Percentiles rank a stretch among this genome's conserved stretches.
phyloP scores from a whole-genome alignment of 2,888 invertebrate species.

The Adelognathus sp. region DNA sequence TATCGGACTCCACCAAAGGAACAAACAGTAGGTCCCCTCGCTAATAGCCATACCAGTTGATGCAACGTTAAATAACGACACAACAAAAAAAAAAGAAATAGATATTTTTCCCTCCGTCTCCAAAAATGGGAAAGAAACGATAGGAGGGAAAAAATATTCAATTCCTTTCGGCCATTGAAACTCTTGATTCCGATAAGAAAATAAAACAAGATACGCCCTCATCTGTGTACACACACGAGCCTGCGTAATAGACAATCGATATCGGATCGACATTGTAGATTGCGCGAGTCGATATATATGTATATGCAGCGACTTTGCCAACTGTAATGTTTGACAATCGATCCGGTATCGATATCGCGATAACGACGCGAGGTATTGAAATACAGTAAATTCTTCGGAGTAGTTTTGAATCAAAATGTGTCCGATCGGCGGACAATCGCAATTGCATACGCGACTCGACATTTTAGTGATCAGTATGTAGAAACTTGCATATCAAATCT shows the following conservation, averaged over 20 bases:
- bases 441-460: neutral
- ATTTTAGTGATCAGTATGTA: neutral
- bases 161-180: neutral
- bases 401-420: neutral
- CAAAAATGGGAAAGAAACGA: too few species aligned
- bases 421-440: slow-evolving; percentile 6
- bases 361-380: neutral
- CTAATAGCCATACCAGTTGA: too few species aligned
- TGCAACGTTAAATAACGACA: too few species aligned
- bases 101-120: too few species aligned
- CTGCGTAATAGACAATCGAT: neutral
- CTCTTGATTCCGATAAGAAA: neutral
- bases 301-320: neutral
- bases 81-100: too few species aligned
- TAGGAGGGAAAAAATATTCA: neutral
- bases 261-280: slow-evolving; percentile 15
- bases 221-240: neutral
- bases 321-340: slow-evolving; percentile 4
- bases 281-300: neutral
- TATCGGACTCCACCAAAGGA: too few species aligned
- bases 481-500: neutral
- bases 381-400: neutral
- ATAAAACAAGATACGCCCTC: neutral
- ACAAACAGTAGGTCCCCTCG: too few species aligned
- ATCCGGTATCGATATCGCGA: neutral